A percentile compares a stretch with the other conserved stretches of the same genome.
These are phyloP conservation scores for Syndactyla subalaris DNA, from an alignment of 2,797 vertebrate genomes.

Conservation along the genomic window DNA sequence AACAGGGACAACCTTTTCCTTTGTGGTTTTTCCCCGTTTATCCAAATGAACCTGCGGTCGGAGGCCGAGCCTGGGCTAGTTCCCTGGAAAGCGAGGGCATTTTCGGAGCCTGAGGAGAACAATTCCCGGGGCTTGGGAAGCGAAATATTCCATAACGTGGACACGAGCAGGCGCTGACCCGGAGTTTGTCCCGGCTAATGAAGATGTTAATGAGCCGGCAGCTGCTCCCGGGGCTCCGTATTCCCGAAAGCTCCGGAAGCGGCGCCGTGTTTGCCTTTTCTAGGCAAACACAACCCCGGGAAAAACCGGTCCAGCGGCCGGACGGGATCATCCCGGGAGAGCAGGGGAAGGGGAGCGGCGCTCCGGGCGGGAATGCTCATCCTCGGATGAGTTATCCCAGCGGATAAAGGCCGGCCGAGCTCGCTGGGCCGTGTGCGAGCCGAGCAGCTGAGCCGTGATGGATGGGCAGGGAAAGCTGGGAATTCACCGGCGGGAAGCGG, in stretches of 20 bases:
- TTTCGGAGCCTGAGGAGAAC: background rate
- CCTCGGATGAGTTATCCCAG: background rate
- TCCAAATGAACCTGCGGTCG: background rate
- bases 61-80: conserved; percentile 20
- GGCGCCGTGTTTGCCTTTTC: conserved; percentile 40
- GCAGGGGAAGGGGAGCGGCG: background rate
- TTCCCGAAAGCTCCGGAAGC: background rate
- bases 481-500: background rate
- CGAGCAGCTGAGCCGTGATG: fast-evolving
- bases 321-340: background rate
- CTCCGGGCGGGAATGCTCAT: background rate
- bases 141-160: background rate
- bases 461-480: background rate
- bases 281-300: background rate
- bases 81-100: background rate
- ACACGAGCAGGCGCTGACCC: conserved; percentile 26
- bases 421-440: background rate
- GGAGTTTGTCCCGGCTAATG: background rate
- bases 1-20: background rate
- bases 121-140: conserved; percentile 8
- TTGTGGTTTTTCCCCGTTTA: background rate
- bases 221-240: background rate
- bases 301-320: background rate
- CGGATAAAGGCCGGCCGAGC: background rate
- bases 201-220: conserved; percentile 4